Evolutionary conservation across 2,797 vertebrate species (phyloP).

Genomic region (Galago senegalensis): DNA sequence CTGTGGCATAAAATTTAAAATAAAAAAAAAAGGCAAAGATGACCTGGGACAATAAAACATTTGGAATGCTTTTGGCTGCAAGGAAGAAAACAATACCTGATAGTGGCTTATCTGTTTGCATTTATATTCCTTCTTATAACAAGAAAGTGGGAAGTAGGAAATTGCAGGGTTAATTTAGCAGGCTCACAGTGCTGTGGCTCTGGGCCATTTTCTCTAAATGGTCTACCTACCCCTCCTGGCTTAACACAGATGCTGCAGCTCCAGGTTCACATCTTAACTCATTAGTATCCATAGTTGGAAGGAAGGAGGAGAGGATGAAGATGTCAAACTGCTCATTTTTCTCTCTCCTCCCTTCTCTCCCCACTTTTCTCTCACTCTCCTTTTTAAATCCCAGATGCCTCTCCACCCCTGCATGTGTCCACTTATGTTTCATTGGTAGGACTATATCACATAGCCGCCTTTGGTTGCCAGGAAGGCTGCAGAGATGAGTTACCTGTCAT

Average conservation of each 20-base stretch:
- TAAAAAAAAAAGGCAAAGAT: not conserved
- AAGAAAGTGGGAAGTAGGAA: not conserved
- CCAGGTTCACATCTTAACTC: not conserved
- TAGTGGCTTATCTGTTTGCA: not conserved
- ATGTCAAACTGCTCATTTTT: rapidly evolving
- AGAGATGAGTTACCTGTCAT: not conserved
- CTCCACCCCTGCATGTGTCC: not conserved
- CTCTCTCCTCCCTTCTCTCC: not conserved
- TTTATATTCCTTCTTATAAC: not conserved
- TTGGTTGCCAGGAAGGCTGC: not conserved
- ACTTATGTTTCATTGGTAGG: not conserved
- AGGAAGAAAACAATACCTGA: not conserved
- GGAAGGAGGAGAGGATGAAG: not conserved
- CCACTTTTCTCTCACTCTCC: not conserved
- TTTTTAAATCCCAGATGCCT: not conserved
- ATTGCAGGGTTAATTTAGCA: not conserved
- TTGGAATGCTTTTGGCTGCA: not conserved
- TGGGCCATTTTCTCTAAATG: not conserved
- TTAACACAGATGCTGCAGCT: not conserved
- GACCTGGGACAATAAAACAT: not conserved
- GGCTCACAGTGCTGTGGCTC: not conserved
- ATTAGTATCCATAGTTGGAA: not conserved
- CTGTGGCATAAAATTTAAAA: not conserved
- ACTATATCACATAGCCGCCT: too few relatives aligned
- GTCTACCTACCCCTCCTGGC: not conserved